Conservation (phyloP, 2,888 invertebrate species). For the Augochlorella aurata region DNA sequence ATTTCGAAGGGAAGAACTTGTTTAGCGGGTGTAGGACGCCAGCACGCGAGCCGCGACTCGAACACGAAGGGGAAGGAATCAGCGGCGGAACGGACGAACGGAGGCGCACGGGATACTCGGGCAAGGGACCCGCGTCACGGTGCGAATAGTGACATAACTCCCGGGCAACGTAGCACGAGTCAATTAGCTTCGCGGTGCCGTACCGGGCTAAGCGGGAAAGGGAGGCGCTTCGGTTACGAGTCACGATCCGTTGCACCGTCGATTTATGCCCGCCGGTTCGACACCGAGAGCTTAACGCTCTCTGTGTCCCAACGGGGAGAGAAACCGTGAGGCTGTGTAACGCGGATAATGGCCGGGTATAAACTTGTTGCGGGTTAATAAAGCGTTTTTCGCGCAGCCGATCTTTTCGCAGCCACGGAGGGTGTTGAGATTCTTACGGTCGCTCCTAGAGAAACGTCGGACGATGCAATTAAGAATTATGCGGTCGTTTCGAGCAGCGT, state of each 20-base stretch:
- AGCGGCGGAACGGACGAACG: not conserved
- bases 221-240: conserved; percentile 52
- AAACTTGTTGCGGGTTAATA: conserved; percentile 48
- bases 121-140: not conserved
- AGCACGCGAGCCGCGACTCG: too few species aligned
- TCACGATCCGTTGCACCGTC: conserved; percentile 54
- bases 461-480: conserved; percentile 9
- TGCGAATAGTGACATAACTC: conserved; percentile 58
- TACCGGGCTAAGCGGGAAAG: conserved; percentile 36
- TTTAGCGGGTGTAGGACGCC: too few species aligned
- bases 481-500: not conserved
- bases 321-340: conserved; percentile 42
- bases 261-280: conserved; percentile 54
- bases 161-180: conserved; percentile 49
- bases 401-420: not conserved
- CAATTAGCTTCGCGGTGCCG: conserved; percentile 56
- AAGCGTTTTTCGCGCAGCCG: conserved; percentile 35
- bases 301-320: not conserved
- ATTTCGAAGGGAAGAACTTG: not conserved
- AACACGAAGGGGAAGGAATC: not conserved
- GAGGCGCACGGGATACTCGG: conserved; percentile 1
- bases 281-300: conserved; percentile 31
- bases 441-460: not conserved
- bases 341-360: conserved; percentile 52
- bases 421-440: conserved; percentile 6